Conservation (phyloP, 1,140 invertebrate species). For the Camponotus floridanus region DNA sequence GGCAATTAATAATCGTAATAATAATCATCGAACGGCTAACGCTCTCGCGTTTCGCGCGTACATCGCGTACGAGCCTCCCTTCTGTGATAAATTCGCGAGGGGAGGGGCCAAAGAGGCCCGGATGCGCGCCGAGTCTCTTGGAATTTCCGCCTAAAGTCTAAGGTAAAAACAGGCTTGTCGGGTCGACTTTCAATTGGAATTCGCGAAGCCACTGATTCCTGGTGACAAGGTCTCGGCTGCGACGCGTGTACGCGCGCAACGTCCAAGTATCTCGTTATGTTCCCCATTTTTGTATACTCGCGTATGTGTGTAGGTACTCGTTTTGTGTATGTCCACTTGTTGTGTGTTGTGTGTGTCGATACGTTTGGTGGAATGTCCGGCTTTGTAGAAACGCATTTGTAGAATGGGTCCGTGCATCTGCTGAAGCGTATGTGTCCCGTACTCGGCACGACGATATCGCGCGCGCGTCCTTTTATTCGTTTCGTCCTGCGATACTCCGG, state of each 20-base stretch:
- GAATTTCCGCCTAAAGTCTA: constrained; percentile 10
- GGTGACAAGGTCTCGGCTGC: not conserved
- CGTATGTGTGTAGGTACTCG: constrained; percentile 20
- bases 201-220: not conserved
- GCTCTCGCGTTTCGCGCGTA: constrained; percentile 28
- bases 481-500: constrained; percentile 65
- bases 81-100: not conserved
- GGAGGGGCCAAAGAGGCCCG: not conserved
- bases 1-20: constrained; percentile 60
- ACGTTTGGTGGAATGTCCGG: constrained; percentile 50
- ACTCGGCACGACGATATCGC: constrained; percentile 44
- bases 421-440: constrained; percentile 33
- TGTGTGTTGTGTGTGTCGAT: not conserved
- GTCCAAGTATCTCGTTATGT: constrained; percentile 53
- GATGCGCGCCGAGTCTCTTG: too few relatives aligned
- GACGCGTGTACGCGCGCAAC: constrained; percentile 53
- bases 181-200: not conserved
- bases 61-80: not conserved
- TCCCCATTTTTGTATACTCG: constrained; percentile 58
- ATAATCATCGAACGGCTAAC: constrained; percentile 63
- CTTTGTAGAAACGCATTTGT: constrained; percentile 9
- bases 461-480: constrained; percentile 60
- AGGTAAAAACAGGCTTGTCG: not conserved
- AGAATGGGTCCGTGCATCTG: constrained; percentile 45
- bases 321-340: not conserved